Base-by-base conservation (phyloP, 2,113 vertebrate genomes). In the Halcyon senegalensis region DNA sequence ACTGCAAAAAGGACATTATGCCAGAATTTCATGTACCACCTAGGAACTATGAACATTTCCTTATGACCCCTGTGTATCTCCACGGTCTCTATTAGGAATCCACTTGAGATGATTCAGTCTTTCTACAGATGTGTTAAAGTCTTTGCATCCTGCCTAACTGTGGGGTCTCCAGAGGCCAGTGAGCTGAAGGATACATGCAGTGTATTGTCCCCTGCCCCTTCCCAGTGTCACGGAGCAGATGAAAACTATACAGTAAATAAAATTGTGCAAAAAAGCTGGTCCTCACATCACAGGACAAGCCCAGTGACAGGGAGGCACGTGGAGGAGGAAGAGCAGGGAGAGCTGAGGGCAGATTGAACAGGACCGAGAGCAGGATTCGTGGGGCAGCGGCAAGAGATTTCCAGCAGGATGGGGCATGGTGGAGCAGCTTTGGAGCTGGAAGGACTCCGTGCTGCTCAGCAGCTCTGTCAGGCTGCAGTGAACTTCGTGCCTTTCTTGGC, bases 361-460 rank as follows among this genome's bases (percentile, higher is more conserved):
- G 58, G 51, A 44, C 30, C 1, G 1, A 41, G 50, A 35, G 28
- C 48, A 51, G 31, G 12, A 53, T 80, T 89, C 9, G 13, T 31
- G 20, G 10, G 33, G 33, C 25, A 55, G 24, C 1, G 0, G 16
- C 0, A 1, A 50, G 48, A 24, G 13, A 44, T 30, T 67, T 62
- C 15, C 27, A 56, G 39, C 27, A 50, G 69, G 55, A 16, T 18
- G 18, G 28, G 69, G 41, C 16, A 7, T 18, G 16, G 24, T 46
- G 58, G 28, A 53, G 44, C 24, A 39, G 11, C 8, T 25, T 16
- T 53, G 44, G 37, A 35, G 39, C 30, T 59, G 21, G 11, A 72
- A 60, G n/a, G 25, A 31, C 23, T 16, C 7, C 5, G 13, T 33
- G 43, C 67, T 60, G 28, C 33, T 37, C 60, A 41, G 24, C 3